Percentiles rank a stretch among this genome's conserved stretches.
phyloP scores from a whole-genome alignment of 2,888 invertebrate species.

The Dicroscelio sp. region DNA sequence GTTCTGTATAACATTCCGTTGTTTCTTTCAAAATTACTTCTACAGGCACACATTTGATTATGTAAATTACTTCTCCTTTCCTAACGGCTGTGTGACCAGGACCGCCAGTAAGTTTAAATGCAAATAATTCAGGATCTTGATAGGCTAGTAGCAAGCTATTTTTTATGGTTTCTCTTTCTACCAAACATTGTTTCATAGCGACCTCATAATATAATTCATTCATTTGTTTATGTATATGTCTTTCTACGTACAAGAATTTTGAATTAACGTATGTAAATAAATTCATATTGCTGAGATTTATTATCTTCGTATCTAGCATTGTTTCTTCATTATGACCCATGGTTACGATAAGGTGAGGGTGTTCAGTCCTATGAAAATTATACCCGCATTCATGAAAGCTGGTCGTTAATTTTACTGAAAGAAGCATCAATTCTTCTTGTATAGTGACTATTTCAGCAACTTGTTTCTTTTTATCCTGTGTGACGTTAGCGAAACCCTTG shows the following conservation, averaged over 20 bases:
- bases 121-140: background rate
- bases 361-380: background rate
- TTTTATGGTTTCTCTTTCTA: background rate
- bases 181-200: background rate
- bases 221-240: background rate
- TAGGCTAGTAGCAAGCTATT: background rate
- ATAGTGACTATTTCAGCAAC: background rate
- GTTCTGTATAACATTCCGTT: constrained; percentile 72
- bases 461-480: background rate
- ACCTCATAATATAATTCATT: background rate
- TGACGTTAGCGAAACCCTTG: background rate
- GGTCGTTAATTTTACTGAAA: background rate
- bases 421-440: background rate
- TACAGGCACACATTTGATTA: constrained; percentile 84
- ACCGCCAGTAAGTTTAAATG: constrained; percentile 73
- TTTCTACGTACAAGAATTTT: constrained; percentile 69
- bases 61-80: constrained; percentile 84
- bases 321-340: too few species aligned
- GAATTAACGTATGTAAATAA: background rate
- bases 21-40: background rate
- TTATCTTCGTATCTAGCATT: too few species aligned
- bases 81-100: constrained; percentile 83
- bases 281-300: too few species aligned
- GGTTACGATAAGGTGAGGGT: background rate
- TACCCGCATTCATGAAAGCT: background rate